These are phyloP conservation scores for Hydriomena furcata DNA, from an alignment of 2,888 invertebrate species.

Conservation along the genomic window DNA sequence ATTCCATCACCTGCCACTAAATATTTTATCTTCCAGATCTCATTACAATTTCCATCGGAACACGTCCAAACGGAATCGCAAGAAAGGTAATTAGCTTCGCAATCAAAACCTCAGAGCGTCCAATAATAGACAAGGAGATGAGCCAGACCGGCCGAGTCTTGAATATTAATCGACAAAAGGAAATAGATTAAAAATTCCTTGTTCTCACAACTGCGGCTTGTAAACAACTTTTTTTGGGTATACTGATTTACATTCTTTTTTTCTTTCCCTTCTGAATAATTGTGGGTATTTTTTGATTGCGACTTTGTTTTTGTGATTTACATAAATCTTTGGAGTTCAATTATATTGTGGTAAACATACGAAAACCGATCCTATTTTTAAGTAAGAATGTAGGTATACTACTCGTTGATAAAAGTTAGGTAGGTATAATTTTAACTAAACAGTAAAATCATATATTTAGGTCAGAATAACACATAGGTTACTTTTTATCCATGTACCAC, in stretches of 20 bases:
- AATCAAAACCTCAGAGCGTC: slow-evolving; percentile 73
- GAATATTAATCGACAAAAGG: slow-evolving; percentile 83
- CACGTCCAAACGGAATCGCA: slow-evolving; percentile 49
- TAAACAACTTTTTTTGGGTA: slow-evolving; percentile 81
- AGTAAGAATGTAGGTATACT: too few species aligned
- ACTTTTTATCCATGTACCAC: too few species aligned
- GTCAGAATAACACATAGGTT: too few species aligned
- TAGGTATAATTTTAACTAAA: too few species aligned
- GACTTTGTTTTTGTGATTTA: slow-evolving; percentile 37
- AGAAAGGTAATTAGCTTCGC: slow-evolving; percentile 75
- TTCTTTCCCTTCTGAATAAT: slow-evolving; percentile 79
- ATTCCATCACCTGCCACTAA: background rate
- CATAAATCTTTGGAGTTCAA: slow-evolving; percentile 6
- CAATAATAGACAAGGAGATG: slow-evolving; percentile 81
- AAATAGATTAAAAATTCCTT: slow-evolving; percentile 84
- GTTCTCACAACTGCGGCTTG: slow-evolving; percentile 69
- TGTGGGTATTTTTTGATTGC: slow-evolving; percentile 67
- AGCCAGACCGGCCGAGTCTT: slow-evolving; percentile 80
- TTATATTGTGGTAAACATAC: background rate
- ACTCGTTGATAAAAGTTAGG: too few species aligned
- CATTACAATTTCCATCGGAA: slow-evolving; percentile 32
- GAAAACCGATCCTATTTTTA: too few species aligned
- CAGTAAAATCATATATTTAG: too few species aligned
- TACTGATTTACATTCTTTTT: slow-evolving; percentile 79
- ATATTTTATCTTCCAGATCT: slow-evolving; percentile 15